Conservation (phyloP, 2,113 vertebrate genomes). For the Macroglossus sobrinus region DNA sequence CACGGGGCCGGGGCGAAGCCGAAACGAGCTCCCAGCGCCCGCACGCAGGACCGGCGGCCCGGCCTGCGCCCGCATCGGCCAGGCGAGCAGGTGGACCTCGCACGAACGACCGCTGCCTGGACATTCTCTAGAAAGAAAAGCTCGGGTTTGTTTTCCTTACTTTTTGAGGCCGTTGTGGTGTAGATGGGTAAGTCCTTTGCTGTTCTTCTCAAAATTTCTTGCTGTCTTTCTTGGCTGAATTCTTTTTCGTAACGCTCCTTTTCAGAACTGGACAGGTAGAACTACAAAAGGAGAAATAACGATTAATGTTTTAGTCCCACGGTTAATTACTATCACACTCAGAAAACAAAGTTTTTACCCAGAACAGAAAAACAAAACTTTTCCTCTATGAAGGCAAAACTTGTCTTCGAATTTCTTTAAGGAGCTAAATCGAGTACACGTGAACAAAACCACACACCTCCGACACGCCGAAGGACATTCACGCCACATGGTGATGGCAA, state of each 20-base stretch:
- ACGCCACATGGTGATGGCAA: background rate
- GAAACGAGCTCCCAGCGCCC: background rate
- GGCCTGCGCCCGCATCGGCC: too few species aligned
- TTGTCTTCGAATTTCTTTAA: background rate
- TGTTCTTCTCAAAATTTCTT: slow-evolving; percentile 91
- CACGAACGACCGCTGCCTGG: background rate
- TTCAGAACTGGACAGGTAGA: slow-evolving; percentile 90
- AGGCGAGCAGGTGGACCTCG: too few species aligned
- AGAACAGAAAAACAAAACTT: background rate
- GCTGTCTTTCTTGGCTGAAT: slow-evolving; percentile 91
- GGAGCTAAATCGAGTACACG: background rate
- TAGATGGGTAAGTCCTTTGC: slow-evolving; percentile 92
- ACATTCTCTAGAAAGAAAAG: background rate
- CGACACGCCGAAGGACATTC: background rate
- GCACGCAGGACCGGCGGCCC: background rate
- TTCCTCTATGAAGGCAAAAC: slow-evolving; percentile 29
- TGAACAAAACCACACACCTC: background rate
- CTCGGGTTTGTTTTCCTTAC: slow-evolving; percentile 72
- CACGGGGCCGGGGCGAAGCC: background rate
- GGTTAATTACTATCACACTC: background rate
- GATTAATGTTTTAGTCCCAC: background rate
- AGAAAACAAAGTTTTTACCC: slow-evolving; percentile 4
- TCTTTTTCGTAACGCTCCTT: slow-evolving; percentile 94
- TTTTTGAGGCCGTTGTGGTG: slow-evolving; percentile 91
- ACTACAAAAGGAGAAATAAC: slow-evolving; percentile 79